Percentiles rank a stretch among this genome's conserved stretches.
Conservation (phyloP, 2,113 vertebrate species). For the Cheirogaleus medius region DNA sequence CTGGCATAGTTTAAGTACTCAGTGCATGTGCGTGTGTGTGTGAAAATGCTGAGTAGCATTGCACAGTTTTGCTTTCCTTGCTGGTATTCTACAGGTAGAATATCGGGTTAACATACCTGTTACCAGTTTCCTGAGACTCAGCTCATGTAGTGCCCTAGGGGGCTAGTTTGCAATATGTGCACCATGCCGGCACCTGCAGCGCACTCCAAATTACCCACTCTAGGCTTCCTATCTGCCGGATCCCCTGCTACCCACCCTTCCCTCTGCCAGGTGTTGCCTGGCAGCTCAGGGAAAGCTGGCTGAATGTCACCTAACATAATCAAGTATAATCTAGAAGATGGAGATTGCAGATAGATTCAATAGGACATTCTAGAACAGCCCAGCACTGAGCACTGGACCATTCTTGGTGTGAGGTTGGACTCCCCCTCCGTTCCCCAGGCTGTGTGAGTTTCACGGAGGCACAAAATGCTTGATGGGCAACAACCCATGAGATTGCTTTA, state of each 20-base stretch:
- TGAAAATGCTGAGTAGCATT: not conserved
- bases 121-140: not conserved
- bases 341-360: not conserved
- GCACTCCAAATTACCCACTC: not conserved
- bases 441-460: not conserved
- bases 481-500: not conserved
- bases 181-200: not conserved
- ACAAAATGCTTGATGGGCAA: not conserved
- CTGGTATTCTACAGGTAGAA: not conserved
- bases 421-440: rapidly evolving
- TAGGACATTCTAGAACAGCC: not conserved
- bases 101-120: not conserved
- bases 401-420: not conserved
- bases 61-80: not conserved
- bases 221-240: not conserved
- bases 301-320: not conserved
- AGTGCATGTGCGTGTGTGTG: too few relatives aligned
- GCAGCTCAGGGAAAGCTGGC: not conserved
- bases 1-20: not conserved
- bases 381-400: not conserved
- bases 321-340: not conserved
- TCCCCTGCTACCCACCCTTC: not conserved
- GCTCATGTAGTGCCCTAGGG: not conserved
- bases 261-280: not conserved
- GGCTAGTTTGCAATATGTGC: not conserved